Percentiles rank a stretch among this genome's conserved stretches.
Conservation (phyloP, 2,113 vertebrate species). For the Tretioscincus oriximinensis region DNA sequence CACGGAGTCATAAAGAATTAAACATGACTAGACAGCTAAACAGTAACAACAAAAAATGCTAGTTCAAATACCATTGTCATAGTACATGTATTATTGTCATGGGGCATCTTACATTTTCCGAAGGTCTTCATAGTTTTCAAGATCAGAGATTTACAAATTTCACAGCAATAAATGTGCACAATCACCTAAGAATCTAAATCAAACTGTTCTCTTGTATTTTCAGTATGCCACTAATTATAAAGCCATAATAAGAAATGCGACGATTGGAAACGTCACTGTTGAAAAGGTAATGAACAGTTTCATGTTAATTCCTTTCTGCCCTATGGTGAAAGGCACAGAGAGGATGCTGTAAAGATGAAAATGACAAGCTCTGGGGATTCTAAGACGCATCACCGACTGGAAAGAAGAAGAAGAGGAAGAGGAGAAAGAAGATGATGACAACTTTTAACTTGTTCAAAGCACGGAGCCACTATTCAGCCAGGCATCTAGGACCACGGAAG, state of each 20-base stretch:
- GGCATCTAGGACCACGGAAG: no score
- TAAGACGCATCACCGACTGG: neutral
- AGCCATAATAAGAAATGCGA: constrained; percentile 74
- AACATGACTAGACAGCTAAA: no score
- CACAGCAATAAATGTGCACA: neutral
- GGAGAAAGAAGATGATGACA: no score
- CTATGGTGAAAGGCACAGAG: no score
- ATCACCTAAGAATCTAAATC: neutral
- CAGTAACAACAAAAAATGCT: no score
- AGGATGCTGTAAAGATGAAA: no score
- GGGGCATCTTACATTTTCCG: neutral
- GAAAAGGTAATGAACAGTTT: constrained; percentile 80
- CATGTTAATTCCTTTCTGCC: neutral
- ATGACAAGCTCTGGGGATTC: neutral
- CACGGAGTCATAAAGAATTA: no score
- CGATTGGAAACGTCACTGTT: constrained; percentile 77
- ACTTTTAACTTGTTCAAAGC: neutral
- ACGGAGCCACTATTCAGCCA: no score
- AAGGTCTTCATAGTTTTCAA: neutral
- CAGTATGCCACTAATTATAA: constrained; percentile 90
- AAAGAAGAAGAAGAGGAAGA: no score
- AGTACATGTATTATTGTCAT: no score
- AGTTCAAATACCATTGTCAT: no score
- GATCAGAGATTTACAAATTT: neutral
- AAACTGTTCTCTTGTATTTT: constrained; percentile 35